Evolutionary conservation across 92 coral and sea anemone species (phyloP), one percentile per base, ranked within the genome.

Genomic region (Meandrina meandrites): DNA sequence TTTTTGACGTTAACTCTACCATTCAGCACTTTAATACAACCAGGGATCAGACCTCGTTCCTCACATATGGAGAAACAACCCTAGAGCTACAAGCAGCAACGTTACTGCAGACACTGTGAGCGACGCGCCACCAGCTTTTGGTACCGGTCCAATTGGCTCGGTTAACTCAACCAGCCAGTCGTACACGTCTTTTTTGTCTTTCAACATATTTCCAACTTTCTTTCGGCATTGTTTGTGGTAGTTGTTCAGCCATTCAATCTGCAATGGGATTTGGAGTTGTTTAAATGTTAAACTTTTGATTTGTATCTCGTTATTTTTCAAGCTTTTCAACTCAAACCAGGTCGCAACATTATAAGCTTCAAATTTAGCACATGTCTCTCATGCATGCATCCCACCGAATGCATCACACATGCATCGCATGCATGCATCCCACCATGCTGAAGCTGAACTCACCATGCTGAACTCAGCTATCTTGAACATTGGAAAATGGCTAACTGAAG

Each of bases 241-340:
- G n/a, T 84, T 81, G 78, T 94, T 89, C 79, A 92, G 42, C 92
- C 95, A 94, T 14, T 89, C 91, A 56, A 94, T 69, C 98, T 94
- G 87, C 16, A 48, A 74, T 12, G 31, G 34, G 51, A 58, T 17
- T 17, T 42, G 62, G n/a, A 12, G 24, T 21, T 1, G 60, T 31
- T 21, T 31, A 14, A 9, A 28, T 72, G 58, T 19, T 34, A 24
- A 5, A 31, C 64, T 40, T 24, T 37, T 77, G 81, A 6, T 47
- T 5, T 77, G 21, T 8, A 21, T 53, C 45, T 40, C 45, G 45
- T 40, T 40, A 40, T 40, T 40, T 6, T 40, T 40, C 45, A 40
- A 40, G 45, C 45, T 40, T 40, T 40, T 2, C 2, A 40, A 40
- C 45, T 40, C 45, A 40, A 40, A 40, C 45, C 45, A 40, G 45